Conservation (phyloP, 2,888 invertebrate genomes). For the Nudaria mundana region DNA sequence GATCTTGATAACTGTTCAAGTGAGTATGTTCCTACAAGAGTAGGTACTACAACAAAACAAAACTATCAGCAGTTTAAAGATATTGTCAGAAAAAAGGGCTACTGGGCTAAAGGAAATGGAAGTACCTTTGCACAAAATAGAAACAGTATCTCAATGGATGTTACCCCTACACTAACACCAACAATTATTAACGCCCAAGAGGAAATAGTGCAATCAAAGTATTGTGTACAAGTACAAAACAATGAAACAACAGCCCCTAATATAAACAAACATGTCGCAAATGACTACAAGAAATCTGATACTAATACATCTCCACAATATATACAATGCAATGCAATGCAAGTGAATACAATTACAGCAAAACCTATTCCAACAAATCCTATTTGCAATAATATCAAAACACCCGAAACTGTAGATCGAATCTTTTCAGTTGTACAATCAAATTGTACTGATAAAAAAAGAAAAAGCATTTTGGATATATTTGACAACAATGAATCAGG, state of each 20-base stretch:
- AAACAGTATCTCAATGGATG: conserved; percentile 28
- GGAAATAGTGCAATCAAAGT: conserved; percentile 7
- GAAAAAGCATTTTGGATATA: conserved; percentile 70
- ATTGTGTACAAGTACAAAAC: conserved; percentile 3
- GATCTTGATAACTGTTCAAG: conserved; percentile 61
- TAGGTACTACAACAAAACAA: conserved; percentile 64
- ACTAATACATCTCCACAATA: conserved; percentile 42
- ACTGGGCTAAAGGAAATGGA: conserved; percentile 73
- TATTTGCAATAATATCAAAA: conserved; percentile 18
- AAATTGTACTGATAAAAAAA: conserved; percentile 53
- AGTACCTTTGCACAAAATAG: conserved; percentile 41
- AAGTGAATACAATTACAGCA: not conserved
- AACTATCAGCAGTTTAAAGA: conserved; percentile 75
- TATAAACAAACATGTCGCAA: conserved; percentile 12
- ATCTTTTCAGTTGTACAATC: conserved; percentile 66
- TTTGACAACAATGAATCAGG: conserved; percentile 47
- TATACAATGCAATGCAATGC: conserved; percentile 41
- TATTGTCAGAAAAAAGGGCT: conserved; percentile 68
- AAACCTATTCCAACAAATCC: not conserved
- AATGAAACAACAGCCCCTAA: conserved; percentile 8
- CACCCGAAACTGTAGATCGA: conserved; percentile 40
- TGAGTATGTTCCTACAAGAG: conserved; percentile 74
- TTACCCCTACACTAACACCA: conserved; percentile 10
- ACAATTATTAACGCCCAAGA: conserved; percentile 9
- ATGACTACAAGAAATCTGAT: conserved; percentile 51